Base-by-base conservation (phyloP, 2,113 vertebrate genomes). In the Nothocercus nigrocapillus region DNA sequence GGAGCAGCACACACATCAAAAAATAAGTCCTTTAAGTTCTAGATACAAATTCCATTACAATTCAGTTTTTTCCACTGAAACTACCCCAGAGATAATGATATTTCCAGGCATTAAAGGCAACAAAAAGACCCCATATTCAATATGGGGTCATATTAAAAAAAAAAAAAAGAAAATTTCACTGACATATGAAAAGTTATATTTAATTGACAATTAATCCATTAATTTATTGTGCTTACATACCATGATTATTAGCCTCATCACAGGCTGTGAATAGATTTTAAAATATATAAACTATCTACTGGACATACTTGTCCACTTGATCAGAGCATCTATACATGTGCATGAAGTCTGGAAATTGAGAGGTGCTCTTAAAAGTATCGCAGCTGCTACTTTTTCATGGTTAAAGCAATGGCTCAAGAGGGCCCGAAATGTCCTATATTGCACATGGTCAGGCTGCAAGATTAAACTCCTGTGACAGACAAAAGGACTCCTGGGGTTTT, bases 201-300 rank as follows among this genome's bases (percentile, higher is more conserved):
- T 93, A 82, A 88, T 27, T 64, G 73, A 72, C 4, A 82, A 94
- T 92, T 94, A 94, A 90, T 82, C 61, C 81, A 95, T 59, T 96
- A 96, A 95, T 91, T 87, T 90, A 96, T 66, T 93, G 32, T 66
- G 94, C 96, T 86, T 95, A 85, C 80, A 62, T 68, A 40, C 25
- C 66, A 36, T 90, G 91, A 97, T 92, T 87, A 80, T 22, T 69
- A 94, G 67, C 78, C 75, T 95, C 92, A 96, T 95, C 91, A 87
- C 34, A 96, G 67, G 32, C 96, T 64, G 54, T 30, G 67, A 87
- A 88, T 76, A 95, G 75, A 42, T 82, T 54, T 78, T 76, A 87
- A 24, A 76, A 74, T 82, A 75, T 59, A 36, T 58, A 92, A 93
- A 27, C 79, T 66, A 91, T 90, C 61, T 21, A 69, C 79, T 68